These are phyloP conservation scores for Ectemnius lituratus DNA, from an alignment of 2,888 invertebrate genomes.

Conservation along the genomic window DNA sequence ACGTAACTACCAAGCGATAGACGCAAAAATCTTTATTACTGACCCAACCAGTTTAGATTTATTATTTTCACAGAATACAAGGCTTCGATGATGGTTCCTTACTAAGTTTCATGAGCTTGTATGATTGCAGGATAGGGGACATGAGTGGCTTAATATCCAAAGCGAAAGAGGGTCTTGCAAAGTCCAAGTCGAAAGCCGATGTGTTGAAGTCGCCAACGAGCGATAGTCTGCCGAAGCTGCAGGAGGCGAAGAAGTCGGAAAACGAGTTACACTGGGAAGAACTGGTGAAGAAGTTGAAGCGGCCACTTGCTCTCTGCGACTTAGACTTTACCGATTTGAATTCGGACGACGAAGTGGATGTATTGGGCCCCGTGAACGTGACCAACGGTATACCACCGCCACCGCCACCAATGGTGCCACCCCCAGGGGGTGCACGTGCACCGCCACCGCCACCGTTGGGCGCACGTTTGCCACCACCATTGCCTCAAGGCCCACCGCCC, in stretches of 20 bases:
- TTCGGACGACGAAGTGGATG: conserved; percentile 92
- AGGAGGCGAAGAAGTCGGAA: conserved; percentile 91
- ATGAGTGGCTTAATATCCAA: conserved; percentile 95
- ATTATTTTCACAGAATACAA: neutral
- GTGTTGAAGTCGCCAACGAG: conserved; percentile 85
- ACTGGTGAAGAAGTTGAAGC: conserved; percentile 86
- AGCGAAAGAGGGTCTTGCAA: conserved; percentile 94
- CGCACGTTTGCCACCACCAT: conserved; percentile 77
- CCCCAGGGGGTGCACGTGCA: conserved; percentile 77
- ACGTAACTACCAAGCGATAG: neutral
- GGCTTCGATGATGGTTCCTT: neutral
- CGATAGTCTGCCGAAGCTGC: conserved; percentile 82
- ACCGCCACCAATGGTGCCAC: conserved; percentile 87
- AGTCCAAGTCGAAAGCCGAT: conserved; percentile 91
- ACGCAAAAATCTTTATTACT: neutral
- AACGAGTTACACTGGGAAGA: conserved; percentile 98
- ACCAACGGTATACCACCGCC: conserved; percentile 87
- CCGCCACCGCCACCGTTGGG: conserved; percentile 79
- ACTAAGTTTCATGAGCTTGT: neutral
- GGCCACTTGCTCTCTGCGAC: conserved; percentile 92
- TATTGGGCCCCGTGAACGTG: conserved; percentile 83
- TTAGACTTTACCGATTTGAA: conserved; percentile 97
- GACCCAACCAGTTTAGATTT: neutral
- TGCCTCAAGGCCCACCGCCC: conserved; percentile 76
- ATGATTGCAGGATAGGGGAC: conserved; percentile 84